phyloP scores from a whole-genome alignment of 2,113 vertebrate species.

The Passer domesticus region DNA sequence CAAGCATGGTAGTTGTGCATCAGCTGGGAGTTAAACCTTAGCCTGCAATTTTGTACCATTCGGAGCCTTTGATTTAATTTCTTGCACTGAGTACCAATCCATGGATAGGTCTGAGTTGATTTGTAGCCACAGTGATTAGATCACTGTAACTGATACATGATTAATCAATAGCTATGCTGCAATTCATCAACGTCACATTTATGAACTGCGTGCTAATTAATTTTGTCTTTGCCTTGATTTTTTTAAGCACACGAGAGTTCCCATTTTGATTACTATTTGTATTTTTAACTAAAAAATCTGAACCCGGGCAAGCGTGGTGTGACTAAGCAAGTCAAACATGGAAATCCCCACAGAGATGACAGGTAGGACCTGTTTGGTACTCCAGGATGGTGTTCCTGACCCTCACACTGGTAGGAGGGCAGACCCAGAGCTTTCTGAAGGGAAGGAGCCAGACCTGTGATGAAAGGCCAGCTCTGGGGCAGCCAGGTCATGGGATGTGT shows the following conservation, averaged over 20 bases:
- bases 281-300: background rate
- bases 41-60: background rate
- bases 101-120: background rate
- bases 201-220: conserved; percentile 54
- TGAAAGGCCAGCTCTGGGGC: background rate
- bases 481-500: background rate
- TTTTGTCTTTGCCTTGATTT: background rate
- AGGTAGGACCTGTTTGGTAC: background rate
- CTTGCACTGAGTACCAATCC: background rate
- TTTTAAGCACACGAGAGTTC: background rate
- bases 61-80: conserved; percentile 28
- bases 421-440: background rate
- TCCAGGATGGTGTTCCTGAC: background rate
- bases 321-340: background rate
- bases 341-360: background rate
- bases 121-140: background rate
- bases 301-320: rapidly evolving
- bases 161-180: conserved; percentile 34
- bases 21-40: conserved; percentile 30
- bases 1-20: background rate
- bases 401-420: background rate
- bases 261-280: background rate
- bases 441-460: background rate
- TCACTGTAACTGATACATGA: conserved; percentile 16
- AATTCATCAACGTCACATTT: conserved; percentile 40